These are phyloP conservation scores for Megalopta genalis DNA, from an alignment of 1,140 invertebrate species.

Conservation along the genomic window DNA sequence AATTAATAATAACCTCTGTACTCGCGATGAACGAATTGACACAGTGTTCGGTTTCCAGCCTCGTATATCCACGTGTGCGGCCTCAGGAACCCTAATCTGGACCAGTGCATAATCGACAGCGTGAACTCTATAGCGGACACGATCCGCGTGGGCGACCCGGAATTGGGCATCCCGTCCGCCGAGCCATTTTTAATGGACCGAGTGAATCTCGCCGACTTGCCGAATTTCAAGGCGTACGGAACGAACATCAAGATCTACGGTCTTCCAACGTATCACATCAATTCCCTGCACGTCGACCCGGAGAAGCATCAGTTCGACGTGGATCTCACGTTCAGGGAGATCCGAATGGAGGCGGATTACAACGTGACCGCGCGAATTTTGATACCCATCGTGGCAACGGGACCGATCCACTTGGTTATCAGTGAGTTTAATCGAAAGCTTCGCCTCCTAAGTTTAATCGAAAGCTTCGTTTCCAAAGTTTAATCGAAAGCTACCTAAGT, in stretches of 20 bases:
- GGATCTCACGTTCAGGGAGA: constrained; percentile 75
- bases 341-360: constrained; percentile 81
- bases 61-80: constrained; percentile 84
- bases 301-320: constrained; percentile 77
- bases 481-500: too few relatives aligned
- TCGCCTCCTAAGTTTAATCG: too few relatives aligned
- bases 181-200: constrained; percentile 83
- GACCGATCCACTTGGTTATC: constrained; percentile 61
- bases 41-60: constrained; percentile 78
- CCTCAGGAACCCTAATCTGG: constrained; percentile 82
- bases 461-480: too few relatives aligned
- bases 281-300: constrained; percentile 80
- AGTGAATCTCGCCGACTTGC: constrained; percentile 73
- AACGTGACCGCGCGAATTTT: constrained; percentile 82
- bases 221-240: constrained; percentile 77
- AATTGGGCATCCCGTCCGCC: constrained; percentile 83
- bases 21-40: too few relatives aligned
- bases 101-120: constrained; percentile 81
- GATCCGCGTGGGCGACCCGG: constrained; percentile 82
- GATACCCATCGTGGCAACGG: constrained; percentile 67
- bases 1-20: too few relatives aligned
- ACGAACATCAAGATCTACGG: constrained; percentile 80
- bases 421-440: constrained; percentile 47
- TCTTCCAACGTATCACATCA: constrained; percentile 79
- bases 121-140: constrained; percentile 80